These are phyloP conservation scores for Ranitomeya imitator DNA, from an alignment of 2,113 vertebrate genomes.

Conservation along the genomic window DNA sequence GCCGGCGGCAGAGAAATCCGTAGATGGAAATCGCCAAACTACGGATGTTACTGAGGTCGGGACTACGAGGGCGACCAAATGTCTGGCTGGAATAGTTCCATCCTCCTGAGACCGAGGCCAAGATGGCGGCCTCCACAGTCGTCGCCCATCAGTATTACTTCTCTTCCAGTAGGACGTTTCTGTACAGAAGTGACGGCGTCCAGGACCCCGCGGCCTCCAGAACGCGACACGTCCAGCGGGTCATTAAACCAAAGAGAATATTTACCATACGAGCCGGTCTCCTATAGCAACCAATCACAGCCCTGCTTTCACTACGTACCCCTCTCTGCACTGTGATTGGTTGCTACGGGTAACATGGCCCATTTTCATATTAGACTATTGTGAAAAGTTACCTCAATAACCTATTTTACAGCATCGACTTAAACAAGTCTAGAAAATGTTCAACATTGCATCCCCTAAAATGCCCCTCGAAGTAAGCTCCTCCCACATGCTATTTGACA, in stretches of 20 bases:
- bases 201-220: not conserved
- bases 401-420: no score
- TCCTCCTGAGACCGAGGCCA: not conserved
- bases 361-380: not conserved
- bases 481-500: not conserved
- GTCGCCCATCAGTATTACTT: not conserved
- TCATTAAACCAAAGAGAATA: not conserved
- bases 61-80: not conserved
- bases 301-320: no score
- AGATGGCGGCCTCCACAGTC: not conserved
- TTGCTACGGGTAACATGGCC: not conserved
- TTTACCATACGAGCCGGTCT: not conserved
- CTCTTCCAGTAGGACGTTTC: no score
- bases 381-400: no score
- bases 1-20: constrained; percentile 1
- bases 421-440: not conserved
- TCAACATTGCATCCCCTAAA: not conserved
- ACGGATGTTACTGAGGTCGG: not conserved
- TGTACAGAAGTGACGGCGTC: not conserved
- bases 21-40: not conserved
- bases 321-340: not conserved
- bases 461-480: not conserved
- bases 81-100: not conserved
- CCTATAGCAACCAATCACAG: not conserved
- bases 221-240: not conserved